A percentile compares a stretch with the other conserved stretches of the same genome.
These are phyloP conservation scores for Oegoconia quadripuncta DNA, from an alignment of 2,888 invertebrate species.

Conservation along the genomic window DNA sequence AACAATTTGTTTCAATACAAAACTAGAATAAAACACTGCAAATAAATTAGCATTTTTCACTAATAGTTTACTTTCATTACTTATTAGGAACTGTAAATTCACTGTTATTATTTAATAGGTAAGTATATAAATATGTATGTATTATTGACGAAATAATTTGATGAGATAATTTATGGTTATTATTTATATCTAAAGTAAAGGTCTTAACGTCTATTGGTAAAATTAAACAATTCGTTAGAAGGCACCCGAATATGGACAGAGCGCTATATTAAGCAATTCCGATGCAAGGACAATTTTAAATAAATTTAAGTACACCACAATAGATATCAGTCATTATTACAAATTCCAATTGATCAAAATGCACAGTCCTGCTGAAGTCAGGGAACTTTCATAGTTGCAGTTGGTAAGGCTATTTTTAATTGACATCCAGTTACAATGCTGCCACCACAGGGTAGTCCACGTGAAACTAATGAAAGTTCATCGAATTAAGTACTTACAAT, in stretches of 20 bases:
- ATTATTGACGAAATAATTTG: conserved; percentile 41
- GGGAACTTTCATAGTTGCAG: conserved; percentile 54
- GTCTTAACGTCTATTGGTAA: conserved; percentile 37
- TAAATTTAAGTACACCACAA: conserved; percentile 27
- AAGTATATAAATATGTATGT: conserved; percentile 1
- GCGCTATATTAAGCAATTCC: conserved; percentile 54
- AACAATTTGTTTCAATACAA: conserved; percentile 36
- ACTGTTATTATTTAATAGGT: conserved; percentile 45
- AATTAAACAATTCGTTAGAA: conserved; percentile 38
- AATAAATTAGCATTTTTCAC: conserved; percentile 51
- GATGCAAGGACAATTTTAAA: conserved; percentile 48
- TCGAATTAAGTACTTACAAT: conserved; percentile 54
- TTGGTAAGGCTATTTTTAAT: conserved; percentile 70
- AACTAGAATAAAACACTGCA: conserved; percentile 44
- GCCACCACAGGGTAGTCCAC: conserved; percentile 41
- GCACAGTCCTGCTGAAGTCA: conserved; percentile 43
- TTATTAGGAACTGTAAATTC: conserved; percentile 71
- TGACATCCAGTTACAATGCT: conserved; percentile 58
- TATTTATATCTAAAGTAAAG: conserved; percentile 27
- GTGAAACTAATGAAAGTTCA: conserved; percentile 59
- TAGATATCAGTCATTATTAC: conserved; percentile 43
- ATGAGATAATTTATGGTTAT: conserved; percentile 36
- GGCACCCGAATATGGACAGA: conserved; percentile 52
- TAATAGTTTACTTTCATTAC: conserved; percentile 55
- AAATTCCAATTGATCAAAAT: conserved; percentile 57